A percentile compares a stretch with the other conserved stretches of the same genome.
These are phyloP conservation scores for Callyntrura guangdongensis DNA, from an alignment of 2,888 invertebrate genomes.

Conservation along the genomic window DNA sequence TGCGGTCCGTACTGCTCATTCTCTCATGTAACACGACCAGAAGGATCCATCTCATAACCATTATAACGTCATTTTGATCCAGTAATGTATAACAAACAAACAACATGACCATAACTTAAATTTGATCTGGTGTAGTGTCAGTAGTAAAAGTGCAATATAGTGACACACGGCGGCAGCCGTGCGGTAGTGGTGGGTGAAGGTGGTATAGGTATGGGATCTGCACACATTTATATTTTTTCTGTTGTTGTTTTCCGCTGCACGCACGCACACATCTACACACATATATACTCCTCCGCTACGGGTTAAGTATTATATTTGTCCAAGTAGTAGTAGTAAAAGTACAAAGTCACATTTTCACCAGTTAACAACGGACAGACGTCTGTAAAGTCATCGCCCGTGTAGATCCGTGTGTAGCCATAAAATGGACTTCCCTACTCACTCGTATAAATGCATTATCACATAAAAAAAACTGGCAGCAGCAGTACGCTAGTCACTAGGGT, in stretches of 20 bases:
- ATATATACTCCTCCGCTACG: not conserved
- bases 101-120: slow-evolving; percentile 65
- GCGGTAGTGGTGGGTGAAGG: not conserved
- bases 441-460: slow-evolving; percentile 69
- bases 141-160: slow-evolving; percentile 60
- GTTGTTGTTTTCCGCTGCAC: slow-evolving; percentile 8
- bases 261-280: slow-evolving; percentile 30
- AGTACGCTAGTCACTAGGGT: slow-evolving; percentile 42
- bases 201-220: not conserved
- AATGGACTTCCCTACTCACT: slow-evolving; percentile 71
- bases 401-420: slow-evolving; percentile 51
- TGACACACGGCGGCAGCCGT: slow-evolving; percentile 55
- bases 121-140: slow-evolving; percentile 63
- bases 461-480: slow-evolving; percentile 45
- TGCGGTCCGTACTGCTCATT: not conserved
- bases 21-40: slow-evolving; percentile 70
- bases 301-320: too few relatives aligned
- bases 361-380: slow-evolving; percentile 63
- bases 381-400: slow-evolving; percentile 8
- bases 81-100: slow-evolving; percentile 50
- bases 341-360: slow-evolving; percentile 65
- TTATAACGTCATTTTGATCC: slow-evolving; percentile 69
- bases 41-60: slow-evolving; percentile 73
- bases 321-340: slow-evolving; percentile 33
- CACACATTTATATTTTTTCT: slow-evolving; percentile 6